Evolutionary conservation across 1,140 invertebrate species (phyloP).

Genomic region (Aphelenchoides besseyi): DNA sequence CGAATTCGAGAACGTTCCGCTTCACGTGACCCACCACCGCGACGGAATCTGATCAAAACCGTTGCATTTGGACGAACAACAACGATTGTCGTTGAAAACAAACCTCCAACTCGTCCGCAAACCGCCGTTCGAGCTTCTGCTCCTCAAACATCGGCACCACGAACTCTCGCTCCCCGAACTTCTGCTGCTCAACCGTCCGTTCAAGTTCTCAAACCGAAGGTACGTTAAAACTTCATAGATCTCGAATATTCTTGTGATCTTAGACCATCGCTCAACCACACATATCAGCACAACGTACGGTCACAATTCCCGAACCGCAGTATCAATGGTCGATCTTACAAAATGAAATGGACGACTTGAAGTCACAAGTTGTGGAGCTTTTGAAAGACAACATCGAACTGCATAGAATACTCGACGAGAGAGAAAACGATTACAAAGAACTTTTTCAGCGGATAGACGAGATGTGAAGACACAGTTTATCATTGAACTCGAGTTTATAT

Average conservation of each 20-base stretch:
- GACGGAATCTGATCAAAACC: not conserved
- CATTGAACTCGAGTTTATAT: not conserved
- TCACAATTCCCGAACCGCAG: no score
- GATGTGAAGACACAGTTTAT: not conserved
- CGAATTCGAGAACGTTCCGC: constrained; percentile 6
- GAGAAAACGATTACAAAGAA: not conserved
- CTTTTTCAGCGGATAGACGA: not conserved
- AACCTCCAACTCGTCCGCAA: no score
- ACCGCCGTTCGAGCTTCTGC: no score
- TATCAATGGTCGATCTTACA: no score
- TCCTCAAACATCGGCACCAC: no score
- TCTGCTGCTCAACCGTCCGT: no score
- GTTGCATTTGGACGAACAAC: not conserved
- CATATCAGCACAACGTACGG: no score
- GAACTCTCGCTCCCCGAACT: no score
- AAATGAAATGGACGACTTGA: not conserved
- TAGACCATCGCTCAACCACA: no score
- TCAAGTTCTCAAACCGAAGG: no score
- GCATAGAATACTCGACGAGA: not conserved
- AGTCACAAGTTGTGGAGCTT: not conserved
- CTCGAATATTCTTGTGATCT: no score
- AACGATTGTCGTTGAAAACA: not conserved
- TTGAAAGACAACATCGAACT: not conserved
- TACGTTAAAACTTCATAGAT: no score
- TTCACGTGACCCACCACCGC: not conserved